Evolutionary conservation across 1,140 invertebrate genomes (phyloP).

Genomic region (Bathynomus jamesi): DNA sequence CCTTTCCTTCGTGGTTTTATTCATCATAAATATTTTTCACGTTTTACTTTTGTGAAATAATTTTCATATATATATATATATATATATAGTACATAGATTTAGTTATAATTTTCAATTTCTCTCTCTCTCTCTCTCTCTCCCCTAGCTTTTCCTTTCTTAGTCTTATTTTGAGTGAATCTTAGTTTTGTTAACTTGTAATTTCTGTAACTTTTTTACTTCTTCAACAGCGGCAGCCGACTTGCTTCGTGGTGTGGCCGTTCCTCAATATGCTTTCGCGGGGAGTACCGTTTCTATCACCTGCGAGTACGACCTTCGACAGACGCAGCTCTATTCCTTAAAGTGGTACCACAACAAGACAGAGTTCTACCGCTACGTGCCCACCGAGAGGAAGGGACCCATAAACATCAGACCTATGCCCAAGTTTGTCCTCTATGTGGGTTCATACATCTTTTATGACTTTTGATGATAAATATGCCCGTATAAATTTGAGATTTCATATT

Average conservation of each 20-base stretch:
- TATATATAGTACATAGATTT: too few species aligned
- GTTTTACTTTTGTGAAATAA: too few species aligned
- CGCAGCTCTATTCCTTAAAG: constrained; percentile 16
- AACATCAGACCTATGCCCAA: constrained; percentile 11
- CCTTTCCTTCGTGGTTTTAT: too few species aligned
- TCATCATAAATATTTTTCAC: too few species aligned
- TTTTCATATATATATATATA: too few species aligned
- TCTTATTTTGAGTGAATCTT: too few species aligned
- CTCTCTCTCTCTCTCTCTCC: too few species aligned
- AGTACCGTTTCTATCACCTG: constrained; percentile 4
- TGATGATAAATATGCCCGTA: neutral
- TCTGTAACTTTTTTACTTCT: too few species aligned
- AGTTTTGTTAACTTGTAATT: too few species aligned
- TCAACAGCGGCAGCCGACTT: neutral
- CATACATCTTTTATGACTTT: neutral
- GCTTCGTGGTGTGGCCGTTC: constrained; percentile 7
- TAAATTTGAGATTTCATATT: too few species aligned
- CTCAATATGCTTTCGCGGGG: constrained; percentile 11
- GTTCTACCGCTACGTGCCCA: constrained; percentile 23
- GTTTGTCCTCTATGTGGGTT: constrained; percentile 9
- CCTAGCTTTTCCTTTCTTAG: too few species aligned
- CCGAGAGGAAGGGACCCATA: constrained; percentile 11
- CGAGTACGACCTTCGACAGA: constrained; percentile 4
- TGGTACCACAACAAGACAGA: constrained; percentile 20
- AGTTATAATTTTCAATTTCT: too few species aligned